Base-by-base conservation (phyloP, 2,113 vertebrate genomes). In the Azemiops feae region DNA sequence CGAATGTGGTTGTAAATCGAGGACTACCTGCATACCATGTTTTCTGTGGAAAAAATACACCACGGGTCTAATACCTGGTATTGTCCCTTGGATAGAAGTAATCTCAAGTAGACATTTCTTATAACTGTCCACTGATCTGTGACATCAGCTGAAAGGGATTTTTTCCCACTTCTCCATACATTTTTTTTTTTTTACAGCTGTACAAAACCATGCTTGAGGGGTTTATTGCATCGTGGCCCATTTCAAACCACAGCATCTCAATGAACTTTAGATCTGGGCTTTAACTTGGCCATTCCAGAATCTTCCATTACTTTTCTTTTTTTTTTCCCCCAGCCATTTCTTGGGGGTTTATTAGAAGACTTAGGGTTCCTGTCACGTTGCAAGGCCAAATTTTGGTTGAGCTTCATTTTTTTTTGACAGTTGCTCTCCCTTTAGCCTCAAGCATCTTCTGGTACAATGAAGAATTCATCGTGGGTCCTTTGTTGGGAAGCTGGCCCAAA, bases 291-390 rank as follows among this genome's bases (percentile, higher is more conserved):
- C 30, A 5, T 74, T 74, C 58, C 14, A 74, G 64, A 34, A 74
- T 1, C 27, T 4, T 64, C 0, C 11, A 27, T 64, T n/a, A 3
- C 27, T 64, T 1, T 11, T 4, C 1, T 9, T 2, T 30, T 2
- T 0, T 4, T 30, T 3, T n/a, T n/a, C 10, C 11, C 9, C 9
- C 60, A 12, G 14, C 10, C 7, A 9, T 30, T 30, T 20, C 18
- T 4, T 20, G 47, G 47, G 47, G 14, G 5, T 74, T 74, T 69
- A 69, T 4, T 69, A 5, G 27, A 69, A 69, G 11, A n/a, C 14
- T n/a, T 69, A 69, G 30, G 60, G 64, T 69, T 34, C 30, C 30
- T 34, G 14, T 34, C n/a, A 69, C 7, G 30, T 69, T 74, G 64
- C 64, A 34, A 74, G 30, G 64, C 5, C n/a, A n/a, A 34, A n/a